These are phyloP conservation scores for Dryadula phaetusa DNA, from an alignment of 2,888 invertebrate genomes.

Conservation along the genomic window DNA sequence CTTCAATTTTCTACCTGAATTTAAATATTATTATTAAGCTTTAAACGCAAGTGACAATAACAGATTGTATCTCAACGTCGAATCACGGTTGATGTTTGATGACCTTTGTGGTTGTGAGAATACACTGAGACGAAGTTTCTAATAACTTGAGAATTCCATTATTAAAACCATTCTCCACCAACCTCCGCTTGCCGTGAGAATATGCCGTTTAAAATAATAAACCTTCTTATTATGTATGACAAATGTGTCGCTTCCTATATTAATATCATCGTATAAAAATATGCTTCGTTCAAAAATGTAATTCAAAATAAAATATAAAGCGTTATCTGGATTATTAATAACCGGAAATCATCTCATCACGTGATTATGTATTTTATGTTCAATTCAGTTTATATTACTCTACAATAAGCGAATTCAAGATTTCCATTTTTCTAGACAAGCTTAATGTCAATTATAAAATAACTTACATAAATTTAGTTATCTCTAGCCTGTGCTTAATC, in stretches of 20 bases:
- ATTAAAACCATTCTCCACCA: slow-evolving; percentile 7
- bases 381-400: background rate
- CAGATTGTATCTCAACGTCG: slow-evolving; percentile 6
- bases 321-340: background rate
- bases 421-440: background rate
- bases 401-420: background rate
- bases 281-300: background rate
- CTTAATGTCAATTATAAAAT: slow-evolving; percentile 16
- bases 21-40: background rate
- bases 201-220: slow-evolving; percentile 10
- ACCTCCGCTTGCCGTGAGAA: slow-evolving; percentile 13
- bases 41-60: background rate
- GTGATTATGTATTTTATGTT: background rate
- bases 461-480: slow-evolving; percentile 37
- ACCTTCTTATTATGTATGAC: background rate
- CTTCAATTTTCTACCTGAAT: no score
- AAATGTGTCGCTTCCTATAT: background rate
- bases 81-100: slow-evolving; percentile 11
- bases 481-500: slow-evolving; percentile 32
- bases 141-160: slow-evolving; percentile 27
- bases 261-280: background rate
- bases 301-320: no score
- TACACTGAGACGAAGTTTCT: slow-evolving; percentile 21
- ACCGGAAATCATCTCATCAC: background rate
- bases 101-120: slow-evolving; percentile 17